Evolutionary conservation across 2,888 invertebrate genomes (phyloP).

Genomic region (Euclidia mi): DNA sequence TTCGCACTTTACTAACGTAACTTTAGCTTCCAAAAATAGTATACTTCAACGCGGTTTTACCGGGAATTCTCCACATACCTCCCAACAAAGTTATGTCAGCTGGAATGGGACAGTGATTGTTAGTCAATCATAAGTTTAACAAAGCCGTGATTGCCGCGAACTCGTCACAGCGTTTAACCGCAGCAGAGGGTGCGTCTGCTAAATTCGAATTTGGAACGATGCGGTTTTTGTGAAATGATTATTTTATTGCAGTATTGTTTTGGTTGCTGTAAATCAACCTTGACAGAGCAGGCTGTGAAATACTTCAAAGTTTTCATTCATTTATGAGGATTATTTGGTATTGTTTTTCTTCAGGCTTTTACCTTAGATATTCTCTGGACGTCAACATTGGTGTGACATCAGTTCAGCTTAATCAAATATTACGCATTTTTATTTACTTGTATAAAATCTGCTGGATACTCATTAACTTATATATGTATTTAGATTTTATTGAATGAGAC

Average conservation of each 20-base stretch:
- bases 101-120: constrained; percentile 19
- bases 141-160: constrained; percentile 18
- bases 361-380: no score
- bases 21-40: constrained; percentile 1
- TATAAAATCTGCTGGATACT: no score
- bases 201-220: constrained; percentile 10
- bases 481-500: no score
- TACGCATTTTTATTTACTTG: no score
- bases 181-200: constrained; percentile 5
- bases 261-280: no score
- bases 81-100: constrained; percentile 31
- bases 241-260: constrained; percentile 1
- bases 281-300: background rate
- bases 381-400: no score
- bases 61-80: constrained; percentile 12
- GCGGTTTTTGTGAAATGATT: constrained; percentile 8
- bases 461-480: no score
- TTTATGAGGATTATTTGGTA: background rate
- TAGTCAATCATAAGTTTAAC: constrained; percentile 44
- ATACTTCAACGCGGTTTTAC: constrained; percentile 10
- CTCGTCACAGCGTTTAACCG: constrained; percentile 23
- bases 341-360: no score
- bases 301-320: background rate
- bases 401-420: no score
- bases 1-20: no score